These are phyloP conservation scores for Standfussiana lucernea DNA, from an alignment of 2,888 invertebrate genomes.

Conservation along the genomic window DNA sequence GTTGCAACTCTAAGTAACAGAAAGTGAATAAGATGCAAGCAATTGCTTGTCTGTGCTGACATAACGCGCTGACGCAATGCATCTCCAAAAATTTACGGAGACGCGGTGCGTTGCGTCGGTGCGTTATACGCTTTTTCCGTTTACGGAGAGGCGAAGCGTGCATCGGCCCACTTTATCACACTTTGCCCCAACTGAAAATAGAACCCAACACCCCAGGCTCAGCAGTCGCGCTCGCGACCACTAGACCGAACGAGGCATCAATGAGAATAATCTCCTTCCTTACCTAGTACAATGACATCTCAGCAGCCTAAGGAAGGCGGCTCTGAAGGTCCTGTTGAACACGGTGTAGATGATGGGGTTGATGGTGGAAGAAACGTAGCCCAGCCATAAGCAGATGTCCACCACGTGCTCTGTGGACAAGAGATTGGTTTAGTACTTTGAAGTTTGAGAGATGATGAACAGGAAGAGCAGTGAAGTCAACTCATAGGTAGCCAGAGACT, in stretches of 20 bases:
- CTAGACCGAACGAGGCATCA: accelerated
- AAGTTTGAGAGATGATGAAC: neutral
- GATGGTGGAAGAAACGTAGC: conserved; percentile 97
- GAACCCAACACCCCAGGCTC: neutral
- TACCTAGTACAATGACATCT: conserved; percentile 94
- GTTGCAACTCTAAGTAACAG: too few relatives aligned
- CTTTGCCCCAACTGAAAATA: too few relatives aligned
- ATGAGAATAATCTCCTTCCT: neutral
- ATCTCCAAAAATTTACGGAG: too few relatives aligned
- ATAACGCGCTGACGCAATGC: too few relatives aligned
- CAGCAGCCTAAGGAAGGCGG: conserved; percentile 94
- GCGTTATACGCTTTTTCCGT: too few relatives aligned
- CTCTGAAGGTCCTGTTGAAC: conserved; percentile 97
- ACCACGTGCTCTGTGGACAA: conserved; percentile 91
- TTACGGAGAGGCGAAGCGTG: too few relatives aligned
- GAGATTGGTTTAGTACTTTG: neutral
- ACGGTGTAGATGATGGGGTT: conserved; percentile 98
- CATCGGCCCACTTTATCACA: too few relatives aligned
- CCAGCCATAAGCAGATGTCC: conserved; percentile 96
- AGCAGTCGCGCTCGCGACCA: neutral
- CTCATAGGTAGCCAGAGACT: neutral
- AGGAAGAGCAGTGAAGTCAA: neutral
- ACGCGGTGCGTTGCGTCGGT: too few relatives aligned
- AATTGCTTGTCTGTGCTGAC: too few relatives aligned
- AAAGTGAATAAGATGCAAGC: too few relatives aligned